Base-by-base conservation (phyloP, 2,113 vertebrate genomes). In the Martes martes region DNA sequence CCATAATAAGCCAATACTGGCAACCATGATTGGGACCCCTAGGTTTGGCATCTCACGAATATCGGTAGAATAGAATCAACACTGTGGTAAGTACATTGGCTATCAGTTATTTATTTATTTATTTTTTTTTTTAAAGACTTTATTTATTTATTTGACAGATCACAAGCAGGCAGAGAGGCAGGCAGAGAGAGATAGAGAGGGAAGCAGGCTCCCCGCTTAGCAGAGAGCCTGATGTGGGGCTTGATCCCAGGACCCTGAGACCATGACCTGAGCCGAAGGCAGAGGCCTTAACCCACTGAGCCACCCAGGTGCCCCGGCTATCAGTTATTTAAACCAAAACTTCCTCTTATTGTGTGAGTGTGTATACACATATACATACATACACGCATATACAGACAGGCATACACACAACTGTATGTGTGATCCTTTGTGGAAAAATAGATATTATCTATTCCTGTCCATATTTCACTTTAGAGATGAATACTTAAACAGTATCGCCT, bases 11-110 rank as follows among this genome's bases (percentile, higher is more conserved):
- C 6, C 5, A 39, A 23, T 36, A 57, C 2, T 61, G 52, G 50
- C 5, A 13, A 1, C 33, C 5, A 39, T 21, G 24, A n/a, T 0
- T 69, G 39, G 21, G 11, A 92, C 4, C 23, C 11, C 19, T 4
- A 1, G 21, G 7, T 21, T 36, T 39, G 19, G 10, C 7, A 36
- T 67, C 23, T 82, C 21, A 82, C 18, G 45, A 42, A 52, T 6
- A 42, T 5, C 11, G 31, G 23, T 31, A 71, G 23, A 71, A 15
- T 52, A 28, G 3, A 16, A 23, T 42, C 19, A 52, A 13, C 18
- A 69, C 4, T 81, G 1, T 11, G 57, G 24, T 4, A 59, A 92
- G 33, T 24, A 21, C 33, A 81, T 8, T 92, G 50, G 9, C 11
- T 82, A 19, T 19, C 0, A 7, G 39, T 67, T 55, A 52, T n/a